Evolutionary conservation across 2,113 vertebrate genomes (phyloP).

Genomic region (Anolis carolinensis): DNA sequence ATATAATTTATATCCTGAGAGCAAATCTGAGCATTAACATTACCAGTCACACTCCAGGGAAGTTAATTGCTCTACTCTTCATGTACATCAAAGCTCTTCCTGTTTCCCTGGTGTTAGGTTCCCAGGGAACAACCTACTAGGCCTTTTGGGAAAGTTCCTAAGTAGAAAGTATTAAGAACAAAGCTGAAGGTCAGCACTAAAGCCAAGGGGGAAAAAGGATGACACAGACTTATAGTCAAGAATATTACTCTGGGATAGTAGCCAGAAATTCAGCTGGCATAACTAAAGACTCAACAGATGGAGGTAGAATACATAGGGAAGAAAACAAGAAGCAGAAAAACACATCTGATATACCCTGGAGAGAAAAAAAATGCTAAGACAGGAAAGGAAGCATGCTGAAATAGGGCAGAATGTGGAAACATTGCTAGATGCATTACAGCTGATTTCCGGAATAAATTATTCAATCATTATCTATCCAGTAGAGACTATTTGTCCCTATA

Average conservation of each 20-base stretch:
- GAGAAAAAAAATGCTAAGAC: neutral
- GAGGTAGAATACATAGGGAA: neutral
- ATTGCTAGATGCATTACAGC: neutral
- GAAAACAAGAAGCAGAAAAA: neutral
- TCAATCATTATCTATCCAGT: neutral
- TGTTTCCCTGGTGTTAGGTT: neutral
- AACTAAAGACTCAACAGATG: neutral
- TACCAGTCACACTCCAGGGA: neutral
- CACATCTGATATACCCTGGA: neutral
- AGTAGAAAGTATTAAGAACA: neutral
- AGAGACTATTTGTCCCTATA: neutral
- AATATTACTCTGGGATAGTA: neutral
- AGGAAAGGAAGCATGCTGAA: neutral
- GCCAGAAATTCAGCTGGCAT: neutral
- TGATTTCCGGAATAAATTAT: too few relatives aligned
- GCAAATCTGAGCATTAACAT: neutral
- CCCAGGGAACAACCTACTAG: neutral
- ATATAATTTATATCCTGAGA: neutral
- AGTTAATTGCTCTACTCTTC: neutral
- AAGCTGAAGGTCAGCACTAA: neutral
- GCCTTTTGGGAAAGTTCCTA: neutral
- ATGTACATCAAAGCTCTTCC: neutral
- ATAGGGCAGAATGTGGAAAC: neutral
- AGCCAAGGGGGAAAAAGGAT: neutral
- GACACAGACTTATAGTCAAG: neutral